These are phyloP conservation scores for Pedionomus torquatus DNA, from an alignment of 2,113 vertebrate species.

Conservation along the genomic window DNA sequence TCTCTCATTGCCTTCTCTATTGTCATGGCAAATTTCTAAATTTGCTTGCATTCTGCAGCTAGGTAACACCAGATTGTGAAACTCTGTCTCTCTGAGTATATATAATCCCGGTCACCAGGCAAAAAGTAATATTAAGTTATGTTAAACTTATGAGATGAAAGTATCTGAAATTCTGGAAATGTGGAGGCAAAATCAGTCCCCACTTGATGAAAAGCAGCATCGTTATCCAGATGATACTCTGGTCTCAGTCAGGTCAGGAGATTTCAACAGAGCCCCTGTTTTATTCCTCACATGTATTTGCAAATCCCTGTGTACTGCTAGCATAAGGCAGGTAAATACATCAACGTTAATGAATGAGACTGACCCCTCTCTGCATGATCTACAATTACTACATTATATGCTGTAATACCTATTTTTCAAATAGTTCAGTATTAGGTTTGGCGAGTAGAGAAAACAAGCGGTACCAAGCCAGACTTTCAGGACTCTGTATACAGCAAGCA, in stretches of 20 bases:
- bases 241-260: not conserved
- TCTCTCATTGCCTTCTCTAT: not conserved
- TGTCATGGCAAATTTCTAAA: slow-evolving; percentile 47
- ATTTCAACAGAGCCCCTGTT: not conserved
- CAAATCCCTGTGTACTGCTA: not conserved
- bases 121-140: not conserved
- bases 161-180: not conserved
- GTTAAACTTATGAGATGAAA: not conserved
- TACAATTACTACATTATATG: not conserved
- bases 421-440: not conserved
- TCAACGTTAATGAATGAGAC: not conserved
- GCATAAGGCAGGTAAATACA: not conserved
- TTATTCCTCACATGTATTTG: not conserved
- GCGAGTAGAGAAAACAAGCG: not conserved
- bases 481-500: not conserved
- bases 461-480: not conserved
- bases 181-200: not conserved
- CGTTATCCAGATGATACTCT: not conserved
- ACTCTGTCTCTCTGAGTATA: not conserved
- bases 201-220: not conserved
- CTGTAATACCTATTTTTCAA: not conserved
- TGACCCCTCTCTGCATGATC: accelerated
- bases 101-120: not conserved
- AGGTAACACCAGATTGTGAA: slow-evolving; percentile 10
- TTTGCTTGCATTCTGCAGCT: not conserved